These are phyloP conservation scores for Cydia splendana DNA, from an alignment of 1,140 invertebrate species.

Conservation along the genomic window DNA sequence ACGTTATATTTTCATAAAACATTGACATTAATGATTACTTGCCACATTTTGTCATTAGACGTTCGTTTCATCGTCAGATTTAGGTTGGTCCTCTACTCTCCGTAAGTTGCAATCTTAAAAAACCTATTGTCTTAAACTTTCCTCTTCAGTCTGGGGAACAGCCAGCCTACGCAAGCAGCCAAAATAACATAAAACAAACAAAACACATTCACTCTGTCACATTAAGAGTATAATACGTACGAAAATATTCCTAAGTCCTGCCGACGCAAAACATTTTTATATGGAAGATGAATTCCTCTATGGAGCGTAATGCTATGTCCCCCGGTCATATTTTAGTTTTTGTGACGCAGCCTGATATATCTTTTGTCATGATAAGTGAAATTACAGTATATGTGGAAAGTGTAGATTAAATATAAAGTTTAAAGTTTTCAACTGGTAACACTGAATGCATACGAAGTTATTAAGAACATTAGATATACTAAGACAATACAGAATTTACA, in stretches of 20 bases:
- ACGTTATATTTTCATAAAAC: too few species aligned
- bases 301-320: conserved; percentile 35
- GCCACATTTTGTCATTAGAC: too few species aligned
- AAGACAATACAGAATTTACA: too few species aligned
- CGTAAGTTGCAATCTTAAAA: too few species aligned
- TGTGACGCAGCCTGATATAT: conserved; percentile 48
- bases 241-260: conserved; percentile 52
- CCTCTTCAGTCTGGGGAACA: not conserved
- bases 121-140: not conserved
- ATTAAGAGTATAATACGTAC: conserved; percentile 58
- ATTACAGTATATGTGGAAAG: conserved; percentile 2
- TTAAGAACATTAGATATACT: not conserved
- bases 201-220: conserved; percentile 63
- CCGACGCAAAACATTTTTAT: conserved; percentile 50
- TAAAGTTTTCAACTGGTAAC: not conserved
- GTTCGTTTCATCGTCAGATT: too few species aligned
- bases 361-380: conserved; percentile 34
- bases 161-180: not conserved
- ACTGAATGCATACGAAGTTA: too few species aligned
- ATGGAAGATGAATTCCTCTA: conserved; percentile 48
- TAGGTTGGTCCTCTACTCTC: too few species aligned
- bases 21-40: too few species aligned
- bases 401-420: not conserved
- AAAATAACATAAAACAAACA: conserved; percentile 47
- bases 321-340: conserved; percentile 32